phyloP scores from a whole-genome alignment of 1,140 invertebrate genomes.

The Brachionus asplanchnoidis region DNA sequence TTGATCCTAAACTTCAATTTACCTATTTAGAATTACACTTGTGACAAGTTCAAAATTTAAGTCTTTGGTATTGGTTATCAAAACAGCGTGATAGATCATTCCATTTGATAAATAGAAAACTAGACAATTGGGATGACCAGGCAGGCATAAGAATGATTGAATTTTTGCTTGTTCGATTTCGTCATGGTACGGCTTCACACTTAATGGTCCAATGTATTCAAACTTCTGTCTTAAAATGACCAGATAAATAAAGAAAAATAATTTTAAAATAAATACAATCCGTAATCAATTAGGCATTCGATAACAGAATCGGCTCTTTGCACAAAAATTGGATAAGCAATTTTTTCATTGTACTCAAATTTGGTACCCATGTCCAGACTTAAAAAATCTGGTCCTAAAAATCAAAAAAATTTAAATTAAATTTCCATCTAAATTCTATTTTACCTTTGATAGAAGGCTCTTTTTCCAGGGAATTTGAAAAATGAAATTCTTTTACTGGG shows the following conservation, averaged over 20 bases:
- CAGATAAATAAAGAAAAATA: neutral
- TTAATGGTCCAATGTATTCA: neutral
- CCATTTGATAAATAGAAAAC: neutral
- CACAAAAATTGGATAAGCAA: slow-evolving; percentile 2
- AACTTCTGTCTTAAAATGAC: neutral
- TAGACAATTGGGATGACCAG: neutral
- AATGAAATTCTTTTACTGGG: neutral
- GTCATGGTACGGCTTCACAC: neutral
- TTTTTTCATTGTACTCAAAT: slow-evolving; percentile 12
- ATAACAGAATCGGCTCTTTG: neutral
- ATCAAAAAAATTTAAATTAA: neutral
- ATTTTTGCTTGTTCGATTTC: neutral
- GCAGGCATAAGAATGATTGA: neutral
- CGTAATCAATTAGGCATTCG: neutral
- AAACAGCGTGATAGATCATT: neutral
- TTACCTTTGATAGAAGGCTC: neutral
- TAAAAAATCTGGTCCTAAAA: neutral
- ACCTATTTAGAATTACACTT: neutral
- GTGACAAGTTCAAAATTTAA: neutral
- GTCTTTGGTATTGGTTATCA: neutral
- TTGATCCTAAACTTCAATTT: too few relatives aligned
- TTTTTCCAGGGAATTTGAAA: neutral
- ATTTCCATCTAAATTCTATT: neutral
- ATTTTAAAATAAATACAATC: neutral
- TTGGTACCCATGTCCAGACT: neutral